These are phyloP conservation scores for Epiperipatus broadwayi DNA, from an alignment of 2,888 invertebrate species.

Conservation along the genomic window DNA sequence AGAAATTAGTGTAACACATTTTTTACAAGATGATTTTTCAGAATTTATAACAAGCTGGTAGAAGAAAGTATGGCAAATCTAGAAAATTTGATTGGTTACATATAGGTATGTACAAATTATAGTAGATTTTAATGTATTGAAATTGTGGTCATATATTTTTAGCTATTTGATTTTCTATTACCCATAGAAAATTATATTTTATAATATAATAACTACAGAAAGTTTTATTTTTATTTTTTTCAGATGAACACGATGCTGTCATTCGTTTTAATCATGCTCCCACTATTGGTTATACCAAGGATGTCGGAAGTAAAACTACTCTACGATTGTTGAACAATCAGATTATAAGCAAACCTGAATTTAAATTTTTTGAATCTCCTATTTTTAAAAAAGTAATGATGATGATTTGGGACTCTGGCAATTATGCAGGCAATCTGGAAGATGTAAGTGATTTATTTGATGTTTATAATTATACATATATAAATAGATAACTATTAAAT, in stretches of 20 bases:
- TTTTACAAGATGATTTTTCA: too few relatives aligned
- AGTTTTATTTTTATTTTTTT: constrained; percentile 20
- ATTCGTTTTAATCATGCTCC: constrained; percentile 69
- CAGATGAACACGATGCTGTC: constrained; percentile 64
- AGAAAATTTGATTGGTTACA: too few relatives aligned
- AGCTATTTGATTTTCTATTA: constrained; percentile 10
- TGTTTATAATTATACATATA: not conserved
- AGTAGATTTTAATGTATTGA: not conserved
- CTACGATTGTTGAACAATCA: constrained; percentile 63
- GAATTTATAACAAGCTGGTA: too few relatives aligned
- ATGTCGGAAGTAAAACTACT: constrained; percentile 60
- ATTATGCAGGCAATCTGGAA: constrained; percentile 48
- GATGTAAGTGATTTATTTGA: constrained; percentile 28
- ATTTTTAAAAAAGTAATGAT: constrained; percentile 50
- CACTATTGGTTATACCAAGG: constrained; percentile 48
- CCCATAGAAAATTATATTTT: not conserved
- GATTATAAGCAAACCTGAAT: constrained; percentile 54
- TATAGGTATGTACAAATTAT: constrained; percentile 1
- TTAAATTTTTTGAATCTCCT: constrained; percentile 45
- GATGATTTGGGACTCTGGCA: constrained; percentile 64
- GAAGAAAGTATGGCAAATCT: too few relatives aligned
- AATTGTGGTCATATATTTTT: constrained; percentile 6
- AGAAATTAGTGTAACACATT: too few relatives aligned
- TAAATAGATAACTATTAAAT: not conserved
- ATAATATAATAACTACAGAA: not conserved